phyloP scores from a whole-genome alignment of 2,888 invertebrate genomes.

The Acheta domesticus region DNA sequence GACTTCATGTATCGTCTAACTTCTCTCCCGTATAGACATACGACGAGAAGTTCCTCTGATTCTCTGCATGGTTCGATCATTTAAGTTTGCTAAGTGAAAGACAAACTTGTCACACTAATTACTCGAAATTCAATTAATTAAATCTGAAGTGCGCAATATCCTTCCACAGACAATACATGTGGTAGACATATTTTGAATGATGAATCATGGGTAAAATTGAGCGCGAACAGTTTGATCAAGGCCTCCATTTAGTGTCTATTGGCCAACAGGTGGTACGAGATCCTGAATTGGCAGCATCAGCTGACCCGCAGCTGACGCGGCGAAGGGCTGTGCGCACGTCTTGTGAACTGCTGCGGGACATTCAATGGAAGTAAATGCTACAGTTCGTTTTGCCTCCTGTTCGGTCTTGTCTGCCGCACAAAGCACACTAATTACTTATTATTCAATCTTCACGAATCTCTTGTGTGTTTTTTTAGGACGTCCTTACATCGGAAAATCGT shows the following conservation, averaged over 20 bases:
- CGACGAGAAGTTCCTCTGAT: slow-evolving; percentile 10
- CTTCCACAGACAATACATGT: slow-evolving; percentile 32
- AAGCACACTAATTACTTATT: too few relatives aligned
- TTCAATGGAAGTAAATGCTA: too few relatives aligned
- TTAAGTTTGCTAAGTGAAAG: slow-evolving; percentile 23
- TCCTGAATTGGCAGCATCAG: slow-evolving; percentile 21
- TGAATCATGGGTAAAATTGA: slow-evolving; percentile 37
- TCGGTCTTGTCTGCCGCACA: background rate
- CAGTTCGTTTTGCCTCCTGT: background rate
- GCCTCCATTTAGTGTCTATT: slow-evolving; percentile 22
- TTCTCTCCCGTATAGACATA: slow-evolving; percentile 11
- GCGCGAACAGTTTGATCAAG: slow-evolving; percentile 34
- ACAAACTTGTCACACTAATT: slow-evolving; percentile 27
- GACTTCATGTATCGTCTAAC: slow-evolving; percentile 22
- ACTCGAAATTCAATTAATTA: slow-evolving; percentile 26
- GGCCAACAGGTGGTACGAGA: slow-evolving; percentile 22
- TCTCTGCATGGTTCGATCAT: slow-evolving; percentile 20
- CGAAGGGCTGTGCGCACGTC: background rate
- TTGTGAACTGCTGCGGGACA: too few relatives aligned
- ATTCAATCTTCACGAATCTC: too few relatives aligned
- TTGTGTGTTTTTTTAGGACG: too few relatives aligned
- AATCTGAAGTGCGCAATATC: slow-evolving; percentile 31
- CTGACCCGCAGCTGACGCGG: background rate
- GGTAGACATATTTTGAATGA: slow-evolving; percentile 34
- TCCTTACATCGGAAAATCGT: too few relatives aligned